Evolutionary conservation across 2,113 vertebrate genomes (phyloP).

Genomic region (Neolamprologus cancellatus): DNA sequence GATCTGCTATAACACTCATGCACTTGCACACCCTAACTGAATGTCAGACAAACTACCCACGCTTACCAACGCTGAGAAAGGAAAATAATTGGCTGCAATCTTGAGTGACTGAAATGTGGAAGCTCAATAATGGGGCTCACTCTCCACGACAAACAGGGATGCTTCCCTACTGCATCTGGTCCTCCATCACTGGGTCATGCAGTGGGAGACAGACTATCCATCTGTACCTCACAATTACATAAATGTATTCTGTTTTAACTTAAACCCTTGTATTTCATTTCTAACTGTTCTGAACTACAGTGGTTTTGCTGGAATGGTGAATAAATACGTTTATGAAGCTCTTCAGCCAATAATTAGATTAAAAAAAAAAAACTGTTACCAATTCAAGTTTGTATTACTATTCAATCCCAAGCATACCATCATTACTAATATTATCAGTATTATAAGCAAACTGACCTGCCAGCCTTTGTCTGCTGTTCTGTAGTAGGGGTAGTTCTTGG

Average conservation of each 20-base stretch:
- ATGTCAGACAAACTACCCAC: neutral
- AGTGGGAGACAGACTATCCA: neutral
- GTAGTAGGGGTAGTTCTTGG: conserved; percentile 96
- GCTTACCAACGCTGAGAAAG: neutral
- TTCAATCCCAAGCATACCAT: neutral
- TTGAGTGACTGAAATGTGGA: neutral
- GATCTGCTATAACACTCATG: neutral
- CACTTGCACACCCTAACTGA: neutral
- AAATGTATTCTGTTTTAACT: neutral
- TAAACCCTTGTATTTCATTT: neutral
- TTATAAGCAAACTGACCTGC: conserved; percentile 78
- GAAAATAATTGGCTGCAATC: neutral
- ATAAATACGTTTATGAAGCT: neutral
- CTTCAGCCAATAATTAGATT: neutral
- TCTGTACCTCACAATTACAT: neutral
- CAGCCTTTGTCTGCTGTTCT: conserved; percentile 97
- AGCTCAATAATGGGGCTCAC: neutral
- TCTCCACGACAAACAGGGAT: neutral
- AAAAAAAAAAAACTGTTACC: neutral
- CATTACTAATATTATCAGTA: neutral
- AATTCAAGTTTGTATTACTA: neutral
- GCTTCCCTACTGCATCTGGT: neutral
- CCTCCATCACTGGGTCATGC: neutral
- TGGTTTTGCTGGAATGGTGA: neutral
- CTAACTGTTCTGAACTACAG: neutral